Evolutionary conservation across 2,113 vertebrate genomes (phyloP).

Genomic region (Chloropsis hardwickii): DNA sequence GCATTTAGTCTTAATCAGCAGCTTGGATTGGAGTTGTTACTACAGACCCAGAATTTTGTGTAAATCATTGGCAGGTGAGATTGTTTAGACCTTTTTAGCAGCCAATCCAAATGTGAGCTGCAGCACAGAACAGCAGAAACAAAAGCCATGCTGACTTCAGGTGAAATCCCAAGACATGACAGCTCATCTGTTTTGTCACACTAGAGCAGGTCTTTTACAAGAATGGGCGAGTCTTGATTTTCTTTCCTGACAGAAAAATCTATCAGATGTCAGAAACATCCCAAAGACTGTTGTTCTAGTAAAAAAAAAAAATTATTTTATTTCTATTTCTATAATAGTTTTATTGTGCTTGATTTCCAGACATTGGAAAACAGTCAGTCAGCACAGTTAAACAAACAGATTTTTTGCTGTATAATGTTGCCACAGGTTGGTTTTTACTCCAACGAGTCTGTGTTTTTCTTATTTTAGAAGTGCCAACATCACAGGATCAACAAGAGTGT

Average conservation of each 20-base stretch:
- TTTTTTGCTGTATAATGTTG: not conserved
- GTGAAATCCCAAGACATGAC: not conserved
- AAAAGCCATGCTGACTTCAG: not conserved
- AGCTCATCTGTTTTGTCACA: not conserved
- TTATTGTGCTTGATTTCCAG: not conserved
- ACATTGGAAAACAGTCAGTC: not conserved
- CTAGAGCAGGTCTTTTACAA: not conserved
- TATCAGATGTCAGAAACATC: not conserved
- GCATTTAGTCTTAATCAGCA: not conserved
- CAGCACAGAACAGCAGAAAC: not conserved
- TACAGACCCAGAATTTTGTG: not conserved
- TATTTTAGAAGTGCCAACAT: not conserved
- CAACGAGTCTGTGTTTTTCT: not conserved
- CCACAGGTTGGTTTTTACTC: not conserved
- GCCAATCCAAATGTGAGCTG: not conserved
- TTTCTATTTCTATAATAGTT: not conserved
- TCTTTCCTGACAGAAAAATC: not conserved
- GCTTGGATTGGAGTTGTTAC: not conserved
- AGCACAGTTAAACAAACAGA: not conserved
- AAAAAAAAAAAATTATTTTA: not conserved
- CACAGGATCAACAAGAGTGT: not conserved
- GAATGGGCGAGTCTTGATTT: not conserved
- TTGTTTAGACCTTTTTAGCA: not conserved
- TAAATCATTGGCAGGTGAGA: not conserved
- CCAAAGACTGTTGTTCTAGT: not conserved